Evolutionary conservation across 2,797 vertebrate species (phyloP), one percentile per base, ranked within the genome.

Genomic region (Fistularia commersonii): DNA sequence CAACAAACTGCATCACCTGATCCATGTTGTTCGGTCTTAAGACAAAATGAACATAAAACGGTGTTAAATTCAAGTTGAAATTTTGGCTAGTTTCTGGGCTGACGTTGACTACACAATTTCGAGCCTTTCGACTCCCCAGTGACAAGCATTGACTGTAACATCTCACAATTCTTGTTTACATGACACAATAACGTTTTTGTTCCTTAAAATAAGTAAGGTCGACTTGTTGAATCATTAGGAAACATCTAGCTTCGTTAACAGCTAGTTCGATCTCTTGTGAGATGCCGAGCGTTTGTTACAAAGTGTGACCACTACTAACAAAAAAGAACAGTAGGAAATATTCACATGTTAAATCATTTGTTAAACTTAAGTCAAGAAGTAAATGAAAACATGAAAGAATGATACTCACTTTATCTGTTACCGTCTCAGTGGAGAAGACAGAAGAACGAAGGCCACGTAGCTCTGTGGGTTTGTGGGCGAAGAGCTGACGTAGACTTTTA

Each of bases 1-100:
- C 96, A 31, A 99, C 95, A 15, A 99, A 99, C 32, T 98, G 96
- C 96, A 97, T 98, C 1, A 98, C 92, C 81, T 99, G 96, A 74
- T 98, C 97, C 97, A 99, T 99, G 84, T 8, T 74, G 69, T n/a
- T 57, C 23, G 23, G 23, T 23, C 79, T 86, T 61, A 1, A 23
- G 11, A 40, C 3, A 41, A 33, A 1, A 48, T 13, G 8, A 32
- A 12, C 36, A 13, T 13, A 38, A 7, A 14, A 41, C 31, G 38
- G 7, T 39, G 42, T 54, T 43, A 58, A 58, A 34, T 32, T 31
- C 13, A 53, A 32, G 35, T 15, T n/a, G 14, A 7, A 7, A 35
- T 45, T 5, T 2, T 34, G 10, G 11, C 10, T n/a, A 33, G 0
- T 51, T 11, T 43, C 40, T 45, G 34, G 63, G 74, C 47, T 80